Evolutionary conservation across 2,888 invertebrate genomes (phyloP).

Genomic region (Limnephilus auricula): DNA sequence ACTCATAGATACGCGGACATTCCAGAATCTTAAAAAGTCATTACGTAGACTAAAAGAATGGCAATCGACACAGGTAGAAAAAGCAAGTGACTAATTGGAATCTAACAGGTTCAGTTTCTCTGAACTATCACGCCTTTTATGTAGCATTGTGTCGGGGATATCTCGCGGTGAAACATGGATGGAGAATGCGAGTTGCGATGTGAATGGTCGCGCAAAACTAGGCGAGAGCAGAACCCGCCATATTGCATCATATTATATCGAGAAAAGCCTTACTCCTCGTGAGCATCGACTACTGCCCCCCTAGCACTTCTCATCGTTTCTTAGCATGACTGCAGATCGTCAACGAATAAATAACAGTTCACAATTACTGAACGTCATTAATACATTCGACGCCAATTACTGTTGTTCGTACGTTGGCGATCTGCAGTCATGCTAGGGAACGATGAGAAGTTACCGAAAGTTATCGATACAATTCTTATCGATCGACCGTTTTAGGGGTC

Average conservation of each 20-base stretch:
- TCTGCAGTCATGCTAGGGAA: too few relatives aligned
- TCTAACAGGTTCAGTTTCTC: not conserved
- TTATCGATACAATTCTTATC: too few relatives aligned
- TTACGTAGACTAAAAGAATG: not conserved
- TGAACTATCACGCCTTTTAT: not conserved
- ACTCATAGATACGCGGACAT: not conserved
- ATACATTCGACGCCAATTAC: too few relatives aligned
- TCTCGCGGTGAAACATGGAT: slow-evolving; percentile 4
- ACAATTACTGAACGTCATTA: too few relatives aligned
- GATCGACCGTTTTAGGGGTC: too few relatives aligned
- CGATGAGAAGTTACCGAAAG: too few relatives aligned
- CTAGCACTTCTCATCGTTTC: not conserved
- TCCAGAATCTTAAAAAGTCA: not conserved
- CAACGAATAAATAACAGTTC: too few relatives aligned
- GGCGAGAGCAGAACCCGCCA: not conserved
- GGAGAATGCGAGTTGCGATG: not conserved
- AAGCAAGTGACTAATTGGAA: not conserved
- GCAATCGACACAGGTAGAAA: not conserved
- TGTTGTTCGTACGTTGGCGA: too few relatives aligned
- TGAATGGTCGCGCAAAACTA: not conserved
- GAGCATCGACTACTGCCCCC: not conserved
- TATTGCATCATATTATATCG: not conserved
- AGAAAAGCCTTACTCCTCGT: not conserved
- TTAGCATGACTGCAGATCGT: too few relatives aligned
- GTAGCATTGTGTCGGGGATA: not conserved